Base-by-base conservation (phyloP, 2,888 invertebrate genomes). In the Anthoptus insignis region DNA sequence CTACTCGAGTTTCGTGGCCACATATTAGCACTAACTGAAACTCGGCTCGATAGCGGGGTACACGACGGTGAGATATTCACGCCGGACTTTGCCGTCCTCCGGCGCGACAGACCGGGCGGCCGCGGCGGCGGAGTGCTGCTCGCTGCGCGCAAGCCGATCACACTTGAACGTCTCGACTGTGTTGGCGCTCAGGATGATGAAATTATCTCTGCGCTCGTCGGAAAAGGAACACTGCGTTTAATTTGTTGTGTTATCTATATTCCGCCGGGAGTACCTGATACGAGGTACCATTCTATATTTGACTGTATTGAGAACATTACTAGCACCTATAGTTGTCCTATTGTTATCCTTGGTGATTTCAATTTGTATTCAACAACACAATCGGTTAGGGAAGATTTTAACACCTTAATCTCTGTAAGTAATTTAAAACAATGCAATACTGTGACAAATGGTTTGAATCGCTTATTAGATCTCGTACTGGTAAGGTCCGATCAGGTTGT, bases 81-180 rank as follows among this genome's bases (percentile, higher is more conserved):
- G 11, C 14, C n/a, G n/a, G 16, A 42, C 14, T 42, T 14, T 8
- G 7, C 42, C n/a, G 42, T 42, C 4, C 16, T 42, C 4, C 42
- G 42, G 4, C 14, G 42, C n/a, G 42, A 42, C 16, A 2, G 42
- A 8, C 73, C 65, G 69, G 63, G 64, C 3, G 42, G 42, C n/a
- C 42, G 42, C 42, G 42, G 42, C 14, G 42, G 42, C n/a, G 42
- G 42, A 16, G 42, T 42, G 42, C 42, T 42, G 16, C 42, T 42
- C 42, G 42, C 42, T 16, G 42, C 42, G 14, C n/a, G n/a, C 42
- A n/a, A n/a, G 14, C 42, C 42, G 14, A 14, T 14, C 42, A 14
- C 42, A 14, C 42, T 42, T 4, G 3, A 14, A 7, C 42, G 42
- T 4, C 11, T 42, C 42, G 42, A 42, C n/a, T 42, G 42, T 14